Conservation (phyloP, 2,113 vertebrate species). For the Myotis yumanensis region DNA sequence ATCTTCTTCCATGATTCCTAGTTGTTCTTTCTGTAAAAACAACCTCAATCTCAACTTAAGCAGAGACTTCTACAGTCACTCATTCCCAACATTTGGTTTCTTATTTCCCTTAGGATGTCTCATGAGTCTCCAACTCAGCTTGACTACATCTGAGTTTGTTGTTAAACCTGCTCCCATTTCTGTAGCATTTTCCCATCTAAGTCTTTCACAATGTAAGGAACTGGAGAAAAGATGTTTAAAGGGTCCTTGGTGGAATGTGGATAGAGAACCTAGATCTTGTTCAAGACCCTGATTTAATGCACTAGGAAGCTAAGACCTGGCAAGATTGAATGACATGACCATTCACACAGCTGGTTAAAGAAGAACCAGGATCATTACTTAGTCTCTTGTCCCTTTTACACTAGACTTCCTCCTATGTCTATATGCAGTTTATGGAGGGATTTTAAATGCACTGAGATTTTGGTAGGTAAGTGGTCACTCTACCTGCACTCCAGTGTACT, state of each 20-base stretch:
- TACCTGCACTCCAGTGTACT: no score
- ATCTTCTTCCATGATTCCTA: background rate
- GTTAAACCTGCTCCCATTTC: background rate
- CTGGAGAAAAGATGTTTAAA: background rate
- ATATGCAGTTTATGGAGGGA: background rate
- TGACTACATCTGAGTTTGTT: background rate
- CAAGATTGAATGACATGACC: background rate
- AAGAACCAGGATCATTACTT: background rate
- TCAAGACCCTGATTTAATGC: background rate
- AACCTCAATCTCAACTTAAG: background rate
- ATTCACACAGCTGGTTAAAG: background rate
- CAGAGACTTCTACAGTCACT: background rate
- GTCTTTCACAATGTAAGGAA: slow-evolving; percentile 25
- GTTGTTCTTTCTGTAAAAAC: background rate
- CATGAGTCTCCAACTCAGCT: background rate
- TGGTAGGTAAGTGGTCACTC: background rate
- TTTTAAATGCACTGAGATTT: background rate
- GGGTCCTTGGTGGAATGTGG: background rate
- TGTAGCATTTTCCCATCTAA: background rate
- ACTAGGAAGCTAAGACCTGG: background rate
- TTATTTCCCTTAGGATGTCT: background rate
- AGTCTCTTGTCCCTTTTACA: background rate
- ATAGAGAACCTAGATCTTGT: background rate
- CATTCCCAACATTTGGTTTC: background rate
- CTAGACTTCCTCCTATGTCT: background rate